phyloP scores from a whole-genome alignment of 2,797 vertebrate species.

The Rhinophrynus dorsalis region DNA sequence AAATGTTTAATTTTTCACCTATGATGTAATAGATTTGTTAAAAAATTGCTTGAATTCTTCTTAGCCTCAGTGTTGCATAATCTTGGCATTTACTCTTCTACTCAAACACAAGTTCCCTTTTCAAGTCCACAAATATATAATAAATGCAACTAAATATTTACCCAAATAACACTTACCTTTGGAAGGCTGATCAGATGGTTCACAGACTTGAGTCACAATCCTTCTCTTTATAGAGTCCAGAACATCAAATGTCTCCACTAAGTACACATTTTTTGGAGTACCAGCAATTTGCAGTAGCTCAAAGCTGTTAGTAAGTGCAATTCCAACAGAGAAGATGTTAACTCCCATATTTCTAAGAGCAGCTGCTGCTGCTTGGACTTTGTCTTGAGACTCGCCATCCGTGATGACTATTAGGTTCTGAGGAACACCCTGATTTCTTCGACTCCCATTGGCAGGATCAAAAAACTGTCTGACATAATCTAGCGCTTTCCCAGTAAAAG shows the following conservation, averaged over 20 bases:
- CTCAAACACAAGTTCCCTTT: too few relatives aligned
- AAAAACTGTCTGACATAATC: constrained; percentile 66
- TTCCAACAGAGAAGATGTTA: constrained; percentile 72
- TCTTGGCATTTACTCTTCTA: too few relatives aligned
- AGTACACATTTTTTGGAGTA: constrained; percentile 58
- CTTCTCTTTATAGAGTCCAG: constrained; percentile 61
- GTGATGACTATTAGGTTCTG: constrained; percentile 82
- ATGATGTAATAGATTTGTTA: too few relatives aligned
- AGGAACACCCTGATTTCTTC: constrained; percentile 54
- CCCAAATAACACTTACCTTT: constrained; percentile 44
- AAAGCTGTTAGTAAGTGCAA: constrained; percentile 59
- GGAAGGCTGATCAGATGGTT: background rate
- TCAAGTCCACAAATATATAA: too few relatives aligned
- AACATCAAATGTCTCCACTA: constrained; percentile 57
- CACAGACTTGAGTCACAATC: constrained; percentile 58
- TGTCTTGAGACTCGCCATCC: constrained; percentile 69
- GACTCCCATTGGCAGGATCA: constrained; percentile 62
- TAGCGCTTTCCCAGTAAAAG: constrained; percentile 68
- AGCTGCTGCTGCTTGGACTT: constrained; percentile 58
- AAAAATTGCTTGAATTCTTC: too few relatives aligned
- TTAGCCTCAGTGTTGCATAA: too few relatives aligned
- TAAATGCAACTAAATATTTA: too few relatives aligned
- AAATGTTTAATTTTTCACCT: too few relatives aligned
- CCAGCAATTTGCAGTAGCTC: constrained; percentile 74
- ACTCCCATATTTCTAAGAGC: constrained; percentile 60